Evolutionary conservation across 2,888 invertebrate species (phyloP), one percentile per base, ranked within the genome.

Genomic region (Autographa gamma): DNA sequence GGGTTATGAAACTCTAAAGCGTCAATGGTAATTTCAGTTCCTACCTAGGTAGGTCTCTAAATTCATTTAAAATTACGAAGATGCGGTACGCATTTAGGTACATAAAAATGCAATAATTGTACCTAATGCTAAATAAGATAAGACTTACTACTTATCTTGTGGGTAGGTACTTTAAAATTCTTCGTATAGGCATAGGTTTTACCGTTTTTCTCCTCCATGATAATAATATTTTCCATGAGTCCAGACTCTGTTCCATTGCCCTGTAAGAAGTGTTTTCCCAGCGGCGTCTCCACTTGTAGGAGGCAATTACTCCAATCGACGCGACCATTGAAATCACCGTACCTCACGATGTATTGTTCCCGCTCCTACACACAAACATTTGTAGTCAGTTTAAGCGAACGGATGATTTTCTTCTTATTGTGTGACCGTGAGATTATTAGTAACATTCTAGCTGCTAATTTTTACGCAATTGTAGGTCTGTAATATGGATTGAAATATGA

Each of bases 231-330:
- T 66, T 86, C 84, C 60, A 89, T 76, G 19, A 88, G 59, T 34
- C 89, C 89, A 7, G 84, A 75, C n/a, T 83, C 66, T 5, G 70
- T 64, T 6, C 87, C 87, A 41, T 82, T 79, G 32, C 87, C 89
- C 73, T 88, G 85, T 38, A 89, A 71, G 69, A 81, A 87, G 70
- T 89, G 89, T 66, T 85, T 88, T 19, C 83, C 85, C 8, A 80
- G 38, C 0, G 83, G 78, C 0, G 87, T 81, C 60, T 84, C 83
- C 63, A 89, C 82, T 77, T 88, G 85, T 48, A 89, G 77, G 34
- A 81, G 77, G 54, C 89, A 88, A 25, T 60, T 56, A 62, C 74
- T 80, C 89, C 88, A 89, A 25, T 85, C 71, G 31, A 89, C 85
- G 13, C 70, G 76, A 9, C 83, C 83, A 66, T 63, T 82, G 66